Conservation (phyloP, 2,888 invertebrate species). For the Aphidoletes aphidimyza region DNA sequence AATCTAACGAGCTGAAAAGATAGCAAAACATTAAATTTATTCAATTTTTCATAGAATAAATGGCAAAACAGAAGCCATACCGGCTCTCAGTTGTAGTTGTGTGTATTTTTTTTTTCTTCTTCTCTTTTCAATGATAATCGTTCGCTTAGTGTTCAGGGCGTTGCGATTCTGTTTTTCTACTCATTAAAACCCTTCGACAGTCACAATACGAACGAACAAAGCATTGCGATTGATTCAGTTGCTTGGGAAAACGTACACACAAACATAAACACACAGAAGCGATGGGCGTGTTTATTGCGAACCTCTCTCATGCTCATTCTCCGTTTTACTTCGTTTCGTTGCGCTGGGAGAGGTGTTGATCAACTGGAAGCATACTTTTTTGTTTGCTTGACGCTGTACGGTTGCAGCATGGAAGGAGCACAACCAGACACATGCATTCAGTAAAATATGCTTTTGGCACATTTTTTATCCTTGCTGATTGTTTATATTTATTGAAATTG, state of each 20-base stretch:
- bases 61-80: neutral
- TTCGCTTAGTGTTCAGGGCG: constrained; percentile 22
- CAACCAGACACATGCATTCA: too few species aligned
- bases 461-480: too few species aligned
- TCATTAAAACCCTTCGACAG: constrained; percentile 13
- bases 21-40: neutral
- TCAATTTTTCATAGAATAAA: neutral
- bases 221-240: constrained; percentile 3
- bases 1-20: neutral
- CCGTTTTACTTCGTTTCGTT: neutral
- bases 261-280: neutral
- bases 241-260: constrained; percentile 10
- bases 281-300: constrained; percentile 33
- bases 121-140: neutral
- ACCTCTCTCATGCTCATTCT: constrained; percentile 11
- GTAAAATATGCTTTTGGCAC: too few species aligned
- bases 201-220: neutral
- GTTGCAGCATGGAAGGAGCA: too few species aligned
- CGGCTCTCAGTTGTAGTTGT: neutral
- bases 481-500: too few species aligned
- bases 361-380: too few species aligned
- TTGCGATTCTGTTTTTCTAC: neutral
- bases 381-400: neutral
- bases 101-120: neutral
- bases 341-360: neutral